phyloP scores from a whole-genome alignment of 2,113 vertebrate genomes.

The Excalfactoria chinensis region DNA sequence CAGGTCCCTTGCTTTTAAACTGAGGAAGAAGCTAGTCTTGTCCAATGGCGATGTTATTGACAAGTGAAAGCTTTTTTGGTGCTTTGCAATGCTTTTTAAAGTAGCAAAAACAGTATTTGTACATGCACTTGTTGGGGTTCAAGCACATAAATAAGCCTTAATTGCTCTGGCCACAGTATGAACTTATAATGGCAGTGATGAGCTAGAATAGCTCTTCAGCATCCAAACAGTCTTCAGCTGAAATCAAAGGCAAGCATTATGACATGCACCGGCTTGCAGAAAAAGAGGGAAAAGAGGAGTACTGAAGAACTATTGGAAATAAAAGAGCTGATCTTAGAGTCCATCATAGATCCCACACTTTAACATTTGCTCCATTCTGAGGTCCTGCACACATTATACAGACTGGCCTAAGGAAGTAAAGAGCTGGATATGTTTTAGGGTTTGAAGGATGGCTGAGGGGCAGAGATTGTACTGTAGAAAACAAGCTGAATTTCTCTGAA shows the following conservation, averaged over 20 bases:
- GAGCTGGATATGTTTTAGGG: background rate
- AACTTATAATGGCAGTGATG: background rate
- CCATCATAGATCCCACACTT: background rate
- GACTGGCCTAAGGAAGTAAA: background rate
- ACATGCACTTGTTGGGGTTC: background rate
- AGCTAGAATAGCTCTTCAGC: background rate
- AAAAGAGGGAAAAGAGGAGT: background rate
- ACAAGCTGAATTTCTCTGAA: background rate
- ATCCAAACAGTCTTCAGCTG: background rate
- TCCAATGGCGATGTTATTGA: background rate
- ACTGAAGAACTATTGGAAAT: background rate
- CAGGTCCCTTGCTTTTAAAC: background rate
- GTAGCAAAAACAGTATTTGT: background rate
- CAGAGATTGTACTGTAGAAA: background rate
- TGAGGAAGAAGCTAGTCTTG: background rate
- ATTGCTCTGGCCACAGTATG: background rate
- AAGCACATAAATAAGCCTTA: background rate
- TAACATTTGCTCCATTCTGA: background rate
- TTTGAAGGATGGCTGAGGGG: background rate
- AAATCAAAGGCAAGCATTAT: background rate
- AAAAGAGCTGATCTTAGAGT: background rate
- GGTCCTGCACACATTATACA: background rate
- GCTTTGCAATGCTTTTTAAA: background rate
- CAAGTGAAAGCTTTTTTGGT: background rate
- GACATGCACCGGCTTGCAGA: background rate